Evolutionary conservation across 1,140 invertebrate genomes (phyloP).

Genomic region (Drosophila malerkotliana): DNA sequence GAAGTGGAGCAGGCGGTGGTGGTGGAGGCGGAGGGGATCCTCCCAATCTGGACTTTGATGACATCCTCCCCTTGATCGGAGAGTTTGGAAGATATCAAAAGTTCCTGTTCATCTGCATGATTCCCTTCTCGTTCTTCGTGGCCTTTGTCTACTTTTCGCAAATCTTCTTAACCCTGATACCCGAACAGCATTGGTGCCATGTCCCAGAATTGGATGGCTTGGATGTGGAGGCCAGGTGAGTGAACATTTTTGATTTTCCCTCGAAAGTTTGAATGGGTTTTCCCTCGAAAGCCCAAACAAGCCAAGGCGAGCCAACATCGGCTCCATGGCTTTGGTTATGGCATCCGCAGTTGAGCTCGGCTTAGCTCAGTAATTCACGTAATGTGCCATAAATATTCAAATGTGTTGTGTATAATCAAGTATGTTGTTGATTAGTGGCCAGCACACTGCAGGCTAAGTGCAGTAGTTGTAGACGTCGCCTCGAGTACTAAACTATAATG

Average conservation of each 20-base stretch:
- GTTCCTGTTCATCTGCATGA: conserved; percentile 92
- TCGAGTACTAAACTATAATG: conserved; percentile 39
- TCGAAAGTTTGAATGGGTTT: conserved; percentile 25
- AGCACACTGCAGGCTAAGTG: conserved; percentile 16
- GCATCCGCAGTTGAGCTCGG: conserved; percentile 17
- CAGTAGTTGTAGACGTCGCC: conserved; percentile 27
- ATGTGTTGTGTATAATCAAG: conserved; percentile 33
- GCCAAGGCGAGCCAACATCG: conserved; percentile 23
- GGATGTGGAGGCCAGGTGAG: conserved; percentile 88
- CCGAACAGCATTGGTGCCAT: conserved; percentile 91
- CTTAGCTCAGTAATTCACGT: conserved; percentile 32
- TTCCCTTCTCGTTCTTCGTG: conserved; percentile 93
- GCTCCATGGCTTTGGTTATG: conserved; percentile 18
- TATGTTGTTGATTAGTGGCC: conserved; percentile 20
- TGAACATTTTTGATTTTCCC: conserved; percentile 6
- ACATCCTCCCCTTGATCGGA: conserved; percentile 92
- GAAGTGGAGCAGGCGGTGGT: neutral
- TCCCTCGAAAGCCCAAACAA: conserved; percentile 26
- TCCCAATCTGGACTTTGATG: conserved; percentile 90
- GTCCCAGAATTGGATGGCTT: conserved; percentile 88
- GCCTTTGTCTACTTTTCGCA: conserved; percentile 94
- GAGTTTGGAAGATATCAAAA: conserved; percentile 95
- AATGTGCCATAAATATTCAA: conserved; percentile 51
- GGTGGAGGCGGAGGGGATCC: conserved; percentile 4
- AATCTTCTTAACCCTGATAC: conserved; percentile 92